Percentiles rank a stretch among this genome's conserved stretches.
These are phyloP conservation scores for Leptobrachium leishanense DNA, from an alignment of 2,113 vertebrate species.

Conservation along the genomic window DNA sequence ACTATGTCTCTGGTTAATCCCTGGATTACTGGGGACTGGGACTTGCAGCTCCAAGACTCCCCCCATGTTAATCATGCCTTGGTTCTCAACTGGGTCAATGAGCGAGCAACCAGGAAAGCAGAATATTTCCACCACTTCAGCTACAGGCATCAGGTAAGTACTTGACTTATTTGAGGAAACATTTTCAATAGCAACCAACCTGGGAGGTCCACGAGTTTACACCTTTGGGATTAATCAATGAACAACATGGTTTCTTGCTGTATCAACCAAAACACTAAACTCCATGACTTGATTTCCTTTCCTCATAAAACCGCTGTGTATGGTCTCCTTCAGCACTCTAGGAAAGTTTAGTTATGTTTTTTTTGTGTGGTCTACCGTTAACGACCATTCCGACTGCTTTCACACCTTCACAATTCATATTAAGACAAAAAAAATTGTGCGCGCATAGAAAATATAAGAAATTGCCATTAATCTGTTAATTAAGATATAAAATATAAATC, in stretches of 20 bases:
- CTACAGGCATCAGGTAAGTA: too few relatives aligned
- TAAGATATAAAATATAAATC: background rate
- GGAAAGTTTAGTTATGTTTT: background rate
- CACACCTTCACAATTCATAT: background rate
- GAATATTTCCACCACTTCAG: too few relatives aligned
- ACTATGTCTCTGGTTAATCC: too few relatives aligned
- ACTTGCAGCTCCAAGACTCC: too few relatives aligned
- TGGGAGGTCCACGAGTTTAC: background rate
- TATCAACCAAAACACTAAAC: background rate
- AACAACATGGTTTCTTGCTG: background rate
- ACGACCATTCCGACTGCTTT: background rate
- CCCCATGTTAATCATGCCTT: too few relatives aligned
- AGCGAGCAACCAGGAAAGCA: too few relatives aligned
- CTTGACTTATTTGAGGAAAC: too few relatives aligned
- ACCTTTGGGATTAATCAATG: background rate
- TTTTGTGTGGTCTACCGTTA: background rate
- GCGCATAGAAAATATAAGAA: background rate
- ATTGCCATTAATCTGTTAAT: background rate
- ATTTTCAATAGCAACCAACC: background rate
- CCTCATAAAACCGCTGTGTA: background rate
- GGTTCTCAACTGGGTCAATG: too few relatives aligned
- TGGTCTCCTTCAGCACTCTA: background rate
- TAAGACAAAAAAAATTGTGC: background rate
- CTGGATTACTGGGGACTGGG: too few relatives aligned
- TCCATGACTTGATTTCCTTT: background rate